A percentile compares a stretch with the other conserved stretches of the same genome.
phyloP scores from a whole-genome alignment of 1,140 invertebrate species.

The Apis laboriosa region DNA sequence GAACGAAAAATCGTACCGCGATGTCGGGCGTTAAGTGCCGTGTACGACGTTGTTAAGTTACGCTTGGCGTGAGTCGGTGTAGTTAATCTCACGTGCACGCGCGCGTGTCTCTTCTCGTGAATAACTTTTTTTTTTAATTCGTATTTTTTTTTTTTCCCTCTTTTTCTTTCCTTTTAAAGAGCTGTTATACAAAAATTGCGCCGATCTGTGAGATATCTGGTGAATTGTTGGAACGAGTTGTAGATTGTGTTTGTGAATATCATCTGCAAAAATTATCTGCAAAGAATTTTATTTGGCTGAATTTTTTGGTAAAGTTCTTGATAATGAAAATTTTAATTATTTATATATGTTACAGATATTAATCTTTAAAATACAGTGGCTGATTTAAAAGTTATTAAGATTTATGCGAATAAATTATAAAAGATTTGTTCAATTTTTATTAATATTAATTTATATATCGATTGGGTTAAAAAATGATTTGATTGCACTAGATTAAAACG shows the following conservation, averaged over 20 bases:
- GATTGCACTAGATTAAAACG: no score
- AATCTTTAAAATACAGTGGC: no score
- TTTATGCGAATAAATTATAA: no score
- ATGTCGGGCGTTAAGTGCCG: slow-evolving; percentile 61
- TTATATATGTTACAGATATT: neutral
- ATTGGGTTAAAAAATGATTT: no score
- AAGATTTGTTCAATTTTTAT: no score
- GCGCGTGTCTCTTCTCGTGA: neutral
- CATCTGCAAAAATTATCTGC: no score
- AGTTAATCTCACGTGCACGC: slow-evolving; percentile 54
- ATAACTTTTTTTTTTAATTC: slow-evolving; percentile 21
- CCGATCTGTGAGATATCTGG: neutral
- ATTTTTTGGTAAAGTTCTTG: neutral
- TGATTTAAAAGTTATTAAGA: no score
- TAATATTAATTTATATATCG: no score
- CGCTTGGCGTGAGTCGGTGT: slow-evolving; percentile 47
- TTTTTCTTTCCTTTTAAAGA: neutral
- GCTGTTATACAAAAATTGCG: neutral
- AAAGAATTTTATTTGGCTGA: neutral
- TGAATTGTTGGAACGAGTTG: neutral
- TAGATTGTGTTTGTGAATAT: slow-evolving; percentile 5
- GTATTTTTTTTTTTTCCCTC: slow-evolving; percentile 5
- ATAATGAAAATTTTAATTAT: neutral
- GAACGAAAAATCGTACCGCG: slow-evolving; percentile 33
- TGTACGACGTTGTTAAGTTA: slow-evolving; percentile 57